Base-by-base conservation (phyloP, 2,113 vertebrate genomes). In the Rhizomys pruinosus region DNA sequence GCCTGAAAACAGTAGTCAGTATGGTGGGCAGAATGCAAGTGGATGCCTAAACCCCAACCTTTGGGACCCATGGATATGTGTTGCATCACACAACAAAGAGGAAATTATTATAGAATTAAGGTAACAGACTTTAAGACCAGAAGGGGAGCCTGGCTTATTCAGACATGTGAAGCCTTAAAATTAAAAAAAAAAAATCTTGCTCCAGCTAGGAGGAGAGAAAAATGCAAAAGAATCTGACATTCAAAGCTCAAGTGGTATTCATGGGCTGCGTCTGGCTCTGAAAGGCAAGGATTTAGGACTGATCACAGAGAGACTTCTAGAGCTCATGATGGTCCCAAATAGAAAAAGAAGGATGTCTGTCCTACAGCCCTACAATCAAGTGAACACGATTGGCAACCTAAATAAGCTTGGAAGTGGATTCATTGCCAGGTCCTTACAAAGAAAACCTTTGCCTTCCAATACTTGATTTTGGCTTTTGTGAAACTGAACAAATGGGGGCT, bases 161-260 rank as follows among this genome's bases (percentile, higher is more conserved):
- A 90, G 39, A 63, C n/a, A n/a, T n/a, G n/a, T n/a, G n/a, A n/a
- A n/a, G n/a, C n/a, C n/a, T n/a, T 72, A 47, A 89, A 71, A 22
- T 13, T 57, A 84, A 61, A 94, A 42, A 72, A 39, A 84, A 44
- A 92, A 34, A 81, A n/a, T 23, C 84, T 85, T 42, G 34, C 57
- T 22, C 44, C 6, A 68, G 3, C 10, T 77, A n/a, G 37, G 87
- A 42, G 59, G 72, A 90, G 29, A 94, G 91, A 47, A 63, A 23
- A 23, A 7, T 1, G 32, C 17, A 63, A 77, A 92, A 66, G 52
- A 91, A 84, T 8, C 39, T 84, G 42, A 73, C 9, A 90, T 17
- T 81, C 7, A 5, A 42, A 81, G 22, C 86, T n/a, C 39, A 42
- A 4, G 39, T 76, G 89, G 23, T 3, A 81, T 76, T 79, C 34